These are phyloP conservation scores for Drosophila neonasuta DNA, from an alignment of 2,888 invertebrate species.

Conservation along the genomic window DNA sequence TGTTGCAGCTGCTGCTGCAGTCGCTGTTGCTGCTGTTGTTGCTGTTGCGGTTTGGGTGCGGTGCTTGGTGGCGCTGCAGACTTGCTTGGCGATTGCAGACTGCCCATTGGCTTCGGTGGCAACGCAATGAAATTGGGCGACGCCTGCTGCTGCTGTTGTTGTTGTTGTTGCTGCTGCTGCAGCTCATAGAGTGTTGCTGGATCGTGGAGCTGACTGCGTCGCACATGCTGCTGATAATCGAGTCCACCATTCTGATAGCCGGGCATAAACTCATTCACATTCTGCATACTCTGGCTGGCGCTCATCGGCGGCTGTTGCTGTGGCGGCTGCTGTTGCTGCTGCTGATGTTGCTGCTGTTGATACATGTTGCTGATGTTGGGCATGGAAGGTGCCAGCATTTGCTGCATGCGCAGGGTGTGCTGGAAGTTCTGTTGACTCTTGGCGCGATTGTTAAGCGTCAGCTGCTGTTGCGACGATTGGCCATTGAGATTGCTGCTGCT, in stretches of 20 bases:
- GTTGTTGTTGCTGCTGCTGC: constrained; percentile 53
- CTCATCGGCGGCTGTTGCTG: constrained; percentile 67
- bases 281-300: constrained; percentile 82
- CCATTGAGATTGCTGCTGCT: constrained; percentile 80
- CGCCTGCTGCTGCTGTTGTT: constrained; percentile 81
- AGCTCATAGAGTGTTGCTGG: constrained; percentile 83
- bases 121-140: constrained; percentile 74
- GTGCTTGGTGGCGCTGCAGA: constrained; percentile 58
- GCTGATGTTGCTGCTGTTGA: constrained; percentile 70
- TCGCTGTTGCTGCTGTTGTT: constrained; percentile 40
- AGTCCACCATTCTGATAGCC: constrained; percentile 69
- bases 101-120: constrained; percentile 77
- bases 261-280: constrained; percentile 76
- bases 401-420: constrained; percentile 80
- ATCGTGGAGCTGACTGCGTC: constrained; percentile 84
- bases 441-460: constrained; percentile 75
- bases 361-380: constrained; percentile 82
- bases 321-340: constrained; percentile 54
- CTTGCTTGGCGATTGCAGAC: constrained; percentile 81
- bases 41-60: constrained; percentile 62
- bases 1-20: constrained; percentile 40
- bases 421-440: constrained; percentile 79
- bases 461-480: constrained; percentile 68
- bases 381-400: constrained; percentile 82
- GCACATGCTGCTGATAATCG: constrained; percentile 66